Conservation (phyloP, 1,140 invertebrate genomes). For the Theocolax elegans region DNA sequence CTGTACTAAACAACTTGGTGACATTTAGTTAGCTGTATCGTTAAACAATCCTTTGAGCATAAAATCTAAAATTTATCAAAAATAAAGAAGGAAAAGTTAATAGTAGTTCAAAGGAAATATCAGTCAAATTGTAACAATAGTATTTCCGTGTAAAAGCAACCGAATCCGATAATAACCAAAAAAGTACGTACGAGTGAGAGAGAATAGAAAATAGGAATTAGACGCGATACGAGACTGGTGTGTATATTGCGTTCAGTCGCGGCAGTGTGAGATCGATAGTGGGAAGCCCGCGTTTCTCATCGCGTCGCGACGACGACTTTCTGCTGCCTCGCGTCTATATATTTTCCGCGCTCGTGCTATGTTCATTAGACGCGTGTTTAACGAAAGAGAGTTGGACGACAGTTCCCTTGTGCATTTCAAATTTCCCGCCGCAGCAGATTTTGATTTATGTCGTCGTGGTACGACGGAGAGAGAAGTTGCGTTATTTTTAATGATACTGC, state of each 20-base stretch:
- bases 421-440: constrained; percentile 7
- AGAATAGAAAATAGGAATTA: constrained; percentile 5
- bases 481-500: no score
- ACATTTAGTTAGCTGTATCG: no score
- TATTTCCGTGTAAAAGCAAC: no score
- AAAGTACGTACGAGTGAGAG: constrained; percentile 2
- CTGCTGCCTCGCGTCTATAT: constrained; percentile 9
- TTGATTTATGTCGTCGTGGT: constrained; percentile 21
- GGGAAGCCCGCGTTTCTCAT: constrained; percentile 23
- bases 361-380: constrained; percentile 21
- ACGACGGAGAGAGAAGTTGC: no score
- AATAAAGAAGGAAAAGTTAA: no score
- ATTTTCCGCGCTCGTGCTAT: neutral
- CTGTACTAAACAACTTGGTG: no score
- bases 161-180: no score
- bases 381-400: constrained; percentile 6
- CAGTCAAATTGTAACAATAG: neutral
- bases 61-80: no score
- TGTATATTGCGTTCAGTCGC: no score
- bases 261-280: constrained; percentile 38
- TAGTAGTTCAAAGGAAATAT: no score
- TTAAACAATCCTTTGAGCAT: no score
- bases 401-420: constrained; percentile 7
- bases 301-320: constrained; percentile 20
- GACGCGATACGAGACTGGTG: constrained; percentile 1